These are phyloP conservation scores for Laticauda laticaudata DNA, from an alignment of 2,113 vertebrate species.

Conservation along the genomic window DNA sequence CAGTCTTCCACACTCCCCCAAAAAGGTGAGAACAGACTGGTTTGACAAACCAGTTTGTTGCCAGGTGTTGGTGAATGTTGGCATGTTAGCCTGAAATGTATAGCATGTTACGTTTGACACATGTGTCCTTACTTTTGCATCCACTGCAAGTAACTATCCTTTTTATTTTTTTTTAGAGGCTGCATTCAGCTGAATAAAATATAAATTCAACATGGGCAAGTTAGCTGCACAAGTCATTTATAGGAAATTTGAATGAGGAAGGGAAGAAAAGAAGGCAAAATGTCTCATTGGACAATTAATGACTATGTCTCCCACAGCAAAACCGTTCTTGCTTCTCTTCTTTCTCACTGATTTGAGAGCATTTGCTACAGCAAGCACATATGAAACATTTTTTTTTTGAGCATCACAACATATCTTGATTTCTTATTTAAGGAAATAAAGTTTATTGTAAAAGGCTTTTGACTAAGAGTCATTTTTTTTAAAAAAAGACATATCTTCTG, in stretches of 20 bases:
- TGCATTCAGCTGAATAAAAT: not conserved
- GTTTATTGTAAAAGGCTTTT: constrained; percentile 35
- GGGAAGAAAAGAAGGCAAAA: not conserved
- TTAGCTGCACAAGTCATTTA: not conserved
- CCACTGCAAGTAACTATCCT: not conserved
- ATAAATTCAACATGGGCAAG: not conserved
- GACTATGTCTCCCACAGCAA: not conserved
- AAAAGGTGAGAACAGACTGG: not conserved
- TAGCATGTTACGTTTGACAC: not conserved
- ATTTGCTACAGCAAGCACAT: not conserved
- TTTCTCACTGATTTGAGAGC: not conserved
- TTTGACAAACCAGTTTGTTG: not conserved
- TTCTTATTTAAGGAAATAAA: constrained; percentile 38
- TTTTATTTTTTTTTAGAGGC: not conserved
- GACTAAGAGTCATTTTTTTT: constrained; percentile 28
- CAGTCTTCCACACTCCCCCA: not conserved
- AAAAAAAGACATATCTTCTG: constrained; percentile 11
- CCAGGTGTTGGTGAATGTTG: not conserved
- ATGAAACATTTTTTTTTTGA: not conserved
- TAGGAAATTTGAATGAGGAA: not conserved
- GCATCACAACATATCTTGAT: constrained; percentile 18
- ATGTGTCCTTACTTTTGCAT: not conserved
- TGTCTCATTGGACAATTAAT: not conserved
- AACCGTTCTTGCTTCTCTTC: not conserved
- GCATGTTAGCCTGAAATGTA: not conserved